Evolutionary conservation across 2,888 invertebrate genomes (phyloP).

Genomic region (Polylopha cassiicola): DNA sequence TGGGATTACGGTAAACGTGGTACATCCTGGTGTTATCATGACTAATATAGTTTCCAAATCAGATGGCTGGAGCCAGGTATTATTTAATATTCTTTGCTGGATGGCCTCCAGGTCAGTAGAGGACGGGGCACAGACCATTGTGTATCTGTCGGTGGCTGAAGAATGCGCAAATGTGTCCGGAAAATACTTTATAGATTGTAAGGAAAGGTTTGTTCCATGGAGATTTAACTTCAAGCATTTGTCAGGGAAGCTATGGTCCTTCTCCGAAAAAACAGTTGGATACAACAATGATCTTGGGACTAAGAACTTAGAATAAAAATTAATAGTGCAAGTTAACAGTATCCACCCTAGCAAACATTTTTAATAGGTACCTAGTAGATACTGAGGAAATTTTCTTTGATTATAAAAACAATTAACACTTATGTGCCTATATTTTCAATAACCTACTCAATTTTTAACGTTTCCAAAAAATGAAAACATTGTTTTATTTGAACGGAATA

Average conservation of each 20-base stretch:
- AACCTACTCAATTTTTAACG: too few relatives aligned
- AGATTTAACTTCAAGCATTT: too few relatives aligned
- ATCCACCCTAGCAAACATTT: too few relatives aligned
- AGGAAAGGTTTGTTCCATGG: conserved; percentile 5
- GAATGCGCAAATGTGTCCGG: conserved; percentile 80
- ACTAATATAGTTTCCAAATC: conserved; percentile 83
- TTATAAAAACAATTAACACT: conserved; percentile 19
- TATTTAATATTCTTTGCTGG: conserved; percentile 73
- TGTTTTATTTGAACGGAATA: too few relatives aligned
- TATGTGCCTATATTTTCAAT: too few relatives aligned
- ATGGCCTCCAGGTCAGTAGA: conserved; percentile 78
- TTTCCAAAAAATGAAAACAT: too few relatives aligned
- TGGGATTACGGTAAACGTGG: conserved; percentile 83
- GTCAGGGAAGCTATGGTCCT: too few relatives aligned
- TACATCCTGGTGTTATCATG: conserved; percentile 88
- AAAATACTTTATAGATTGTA: conserved; percentile 83
- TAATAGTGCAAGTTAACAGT: too few relatives aligned
- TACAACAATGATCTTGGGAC: too few relatives aligned
- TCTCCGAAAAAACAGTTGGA: too few relatives aligned
- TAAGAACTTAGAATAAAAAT: too few relatives aligned
- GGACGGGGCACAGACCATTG: conserved; percentile 84
- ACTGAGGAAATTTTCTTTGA: conserved; percentile 20
- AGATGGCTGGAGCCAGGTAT: conserved; percentile 59
- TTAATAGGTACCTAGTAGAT: conserved; percentile 14
- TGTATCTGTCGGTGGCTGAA: conserved; percentile 81